phyloP scores from a whole-genome alignment of 2,888 invertebrate genomes.

The Dinocampus coccinellae region DNA sequence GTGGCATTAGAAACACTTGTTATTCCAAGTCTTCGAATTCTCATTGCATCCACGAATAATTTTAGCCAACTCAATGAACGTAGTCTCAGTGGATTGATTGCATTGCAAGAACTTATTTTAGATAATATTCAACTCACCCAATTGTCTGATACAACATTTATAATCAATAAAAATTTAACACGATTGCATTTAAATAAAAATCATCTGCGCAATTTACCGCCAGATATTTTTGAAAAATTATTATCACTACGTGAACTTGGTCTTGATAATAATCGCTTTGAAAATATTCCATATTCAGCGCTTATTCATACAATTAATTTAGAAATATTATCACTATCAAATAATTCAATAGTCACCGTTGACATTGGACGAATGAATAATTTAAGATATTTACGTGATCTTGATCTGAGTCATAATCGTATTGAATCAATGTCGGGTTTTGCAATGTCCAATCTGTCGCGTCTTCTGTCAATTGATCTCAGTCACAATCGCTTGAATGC shows the following conservation, averaged over 20 bases:
- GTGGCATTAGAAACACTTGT: constrained; percentile 79
- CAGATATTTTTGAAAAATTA: constrained; percentile 81
- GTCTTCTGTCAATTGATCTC: constrained; percentile 81
- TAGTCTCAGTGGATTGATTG: constrained; percentile 83
- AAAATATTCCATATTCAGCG: constrained; percentile 84
- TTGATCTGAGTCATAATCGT: constrained; percentile 82
- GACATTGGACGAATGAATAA: constrained; percentile 85
- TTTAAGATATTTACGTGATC: constrained; percentile 79
- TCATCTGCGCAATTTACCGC: constrained; percentile 76
- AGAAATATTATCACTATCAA: constrained; percentile 78
- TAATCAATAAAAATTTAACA: constrained; percentile 82
- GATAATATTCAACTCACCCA: constrained; percentile 79
- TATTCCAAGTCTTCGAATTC: constrained; percentile 80
- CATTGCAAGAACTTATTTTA: constrained; percentile 80
- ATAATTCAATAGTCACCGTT: constrained; percentile 78
- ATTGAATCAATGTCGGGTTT: constrained; percentile 86
- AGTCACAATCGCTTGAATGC: constrained; percentile 82
- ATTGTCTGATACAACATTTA: constrained; percentile 80
- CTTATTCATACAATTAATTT: constrained; percentile 81
- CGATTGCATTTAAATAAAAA: constrained; percentile 82
- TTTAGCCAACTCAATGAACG: constrained; percentile 79
- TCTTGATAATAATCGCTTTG: constrained; percentile 79
- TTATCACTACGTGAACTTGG: constrained; percentile 82
- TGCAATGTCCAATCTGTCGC: constrained; percentile 83
- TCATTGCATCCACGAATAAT: constrained; percentile 83